These are phyloP conservation scores for Polyergus mexicanus DNA, from an alignment of 1,140 invertebrate genomes.

Conservation along the genomic window DNA sequence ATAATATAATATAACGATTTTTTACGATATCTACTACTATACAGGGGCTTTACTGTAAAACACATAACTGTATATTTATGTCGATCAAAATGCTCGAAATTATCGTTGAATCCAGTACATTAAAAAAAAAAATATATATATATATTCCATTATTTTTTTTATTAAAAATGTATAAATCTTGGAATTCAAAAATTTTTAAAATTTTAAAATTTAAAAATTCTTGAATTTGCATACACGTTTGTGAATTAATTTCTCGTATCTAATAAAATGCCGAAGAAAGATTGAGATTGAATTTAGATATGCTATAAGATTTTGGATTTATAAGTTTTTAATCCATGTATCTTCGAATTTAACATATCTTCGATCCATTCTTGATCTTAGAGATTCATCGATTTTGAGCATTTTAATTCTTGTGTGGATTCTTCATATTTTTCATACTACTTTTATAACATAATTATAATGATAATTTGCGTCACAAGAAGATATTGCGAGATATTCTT, in stretches of 20 bases:
- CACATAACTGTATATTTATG: conserved; percentile 20
- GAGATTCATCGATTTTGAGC: neutral
- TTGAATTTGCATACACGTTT: neutral
- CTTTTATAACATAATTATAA: neutral
- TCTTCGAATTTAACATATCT: neutral
- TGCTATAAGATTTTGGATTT: neutral
- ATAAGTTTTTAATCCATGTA: neutral
- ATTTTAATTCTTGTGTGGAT: neutral
- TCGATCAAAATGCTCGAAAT: conserved; percentile 35
- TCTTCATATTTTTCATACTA: neutral
- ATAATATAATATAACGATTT: neutral
- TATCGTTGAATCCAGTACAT: conserved; percentile 2
- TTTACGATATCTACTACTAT: conserved; percentile 20
- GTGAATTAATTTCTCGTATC: neutral
- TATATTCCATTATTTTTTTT: neutral
- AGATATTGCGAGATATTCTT: neutral
- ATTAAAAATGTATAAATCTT: neutral
- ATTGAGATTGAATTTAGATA: neutral
- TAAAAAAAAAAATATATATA: conserved; percentile 12
- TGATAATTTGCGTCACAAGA: neutral
- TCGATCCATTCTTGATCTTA: neutral
- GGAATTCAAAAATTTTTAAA: neutral
- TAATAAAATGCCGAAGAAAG: neutral
- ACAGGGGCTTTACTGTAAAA: neutral
- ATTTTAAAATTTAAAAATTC: neutral